Evolutionary conservation across 2,797 vertebrate species (phyloP).

Genomic region (Botia kubotai): DNA sequence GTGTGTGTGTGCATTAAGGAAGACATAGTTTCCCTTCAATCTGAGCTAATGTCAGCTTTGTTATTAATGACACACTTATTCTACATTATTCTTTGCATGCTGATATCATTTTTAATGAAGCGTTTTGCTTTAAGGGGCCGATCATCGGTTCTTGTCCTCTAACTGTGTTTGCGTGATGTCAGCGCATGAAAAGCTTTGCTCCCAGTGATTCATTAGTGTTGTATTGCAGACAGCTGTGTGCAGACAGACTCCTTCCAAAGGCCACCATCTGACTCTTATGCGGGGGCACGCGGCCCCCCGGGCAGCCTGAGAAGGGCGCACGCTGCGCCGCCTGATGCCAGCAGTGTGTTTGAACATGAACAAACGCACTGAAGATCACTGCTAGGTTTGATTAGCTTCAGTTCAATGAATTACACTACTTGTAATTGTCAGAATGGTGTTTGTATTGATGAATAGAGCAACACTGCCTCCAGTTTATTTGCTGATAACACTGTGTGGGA

Average conservation of each 20-base stretch:
- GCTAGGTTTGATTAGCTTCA: conserved; percentile 23
- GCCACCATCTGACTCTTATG: conserved; percentile 64
- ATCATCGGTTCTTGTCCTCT: conserved; percentile 32
- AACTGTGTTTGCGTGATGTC: conserved; percentile 50
- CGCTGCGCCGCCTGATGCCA: conserved; percentile 6
- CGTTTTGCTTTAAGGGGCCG: conserved; percentile 1
- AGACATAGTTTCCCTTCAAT: conserved; percentile 6
- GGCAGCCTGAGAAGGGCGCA: conserved; percentile 16
- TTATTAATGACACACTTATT: conserved; percentile 11
- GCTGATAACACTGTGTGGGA: conserved; percentile 1
- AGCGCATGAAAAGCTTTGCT: conserved; percentile 58
- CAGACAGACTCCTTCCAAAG: conserved; percentile 68
- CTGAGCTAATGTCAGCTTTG: conserved; percentile 19
- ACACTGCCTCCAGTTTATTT: background rate
- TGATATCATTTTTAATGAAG: conserved; percentile 15
- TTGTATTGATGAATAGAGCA: background rate
- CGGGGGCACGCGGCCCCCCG: conserved; percentile 50
- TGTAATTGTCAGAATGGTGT: conserved; percentile 17
- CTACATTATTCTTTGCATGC: conserved; percentile 28
- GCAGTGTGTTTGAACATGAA: background rate
- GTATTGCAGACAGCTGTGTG: conserved; percentile 69
- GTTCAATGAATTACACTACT: conserved; percentile 9
- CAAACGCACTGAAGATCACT: background rate
- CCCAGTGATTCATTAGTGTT: conserved; percentile 67
- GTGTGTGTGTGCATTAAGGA: background rate